phyloP scores from a whole-genome alignment of 2,888 invertebrate genomes.

The Liodrosophila aerea region DNA sequence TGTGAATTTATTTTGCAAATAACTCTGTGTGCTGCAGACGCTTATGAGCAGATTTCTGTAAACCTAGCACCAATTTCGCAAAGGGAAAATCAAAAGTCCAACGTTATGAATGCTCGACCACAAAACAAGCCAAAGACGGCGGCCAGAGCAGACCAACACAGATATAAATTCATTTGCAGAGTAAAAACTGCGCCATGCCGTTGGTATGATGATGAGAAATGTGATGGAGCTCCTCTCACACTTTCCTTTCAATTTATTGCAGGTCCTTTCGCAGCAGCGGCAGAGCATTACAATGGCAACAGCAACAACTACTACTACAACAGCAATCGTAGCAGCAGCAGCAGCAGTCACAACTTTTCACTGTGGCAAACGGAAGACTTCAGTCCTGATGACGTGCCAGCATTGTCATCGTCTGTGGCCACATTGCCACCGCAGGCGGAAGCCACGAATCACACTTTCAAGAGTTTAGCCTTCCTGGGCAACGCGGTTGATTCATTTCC shows the following conservation, averaged over 20 bases:
- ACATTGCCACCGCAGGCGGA: conserved; percentile 56
- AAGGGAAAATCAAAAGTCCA: conserved; percentile 36
- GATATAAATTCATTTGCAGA: conserved; percentile 59
- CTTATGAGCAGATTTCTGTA: too few species aligned
- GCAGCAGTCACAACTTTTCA: conserved; percentile 18
- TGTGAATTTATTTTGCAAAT: too few species aligned
- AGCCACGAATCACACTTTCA: conserved; percentile 74
- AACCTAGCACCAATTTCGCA: too few species aligned
- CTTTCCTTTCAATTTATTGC: conserved; percentile 17
- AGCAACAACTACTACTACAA: conserved; percentile 17
- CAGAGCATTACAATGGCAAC: conserved; percentile 15
- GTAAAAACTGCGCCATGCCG: conserved; percentile 23
- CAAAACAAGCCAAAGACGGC: conserved; percentile 1
- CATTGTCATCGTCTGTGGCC: conserved; percentile 32
- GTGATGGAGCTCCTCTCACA: conserved; percentile 3
- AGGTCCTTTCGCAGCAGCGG: conserved; percentile 52
- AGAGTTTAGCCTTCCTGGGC: conserved; percentile 75
- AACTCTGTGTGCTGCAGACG: conserved; percentile 1
- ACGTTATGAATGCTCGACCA: conserved; percentile 13
- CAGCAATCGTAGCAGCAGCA: conserved; percentile 22
- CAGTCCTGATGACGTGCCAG: conserved; percentile 33
- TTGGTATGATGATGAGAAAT: conserved; percentile 28
- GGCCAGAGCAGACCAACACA: conserved; percentile 10
- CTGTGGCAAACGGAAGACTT: conserved; percentile 34
- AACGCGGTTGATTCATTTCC: conserved; percentile 45